Evolutionary conservation across 2,888 invertebrate genomes (phyloP).

Genomic region (Nemurella pictetii): DNA sequence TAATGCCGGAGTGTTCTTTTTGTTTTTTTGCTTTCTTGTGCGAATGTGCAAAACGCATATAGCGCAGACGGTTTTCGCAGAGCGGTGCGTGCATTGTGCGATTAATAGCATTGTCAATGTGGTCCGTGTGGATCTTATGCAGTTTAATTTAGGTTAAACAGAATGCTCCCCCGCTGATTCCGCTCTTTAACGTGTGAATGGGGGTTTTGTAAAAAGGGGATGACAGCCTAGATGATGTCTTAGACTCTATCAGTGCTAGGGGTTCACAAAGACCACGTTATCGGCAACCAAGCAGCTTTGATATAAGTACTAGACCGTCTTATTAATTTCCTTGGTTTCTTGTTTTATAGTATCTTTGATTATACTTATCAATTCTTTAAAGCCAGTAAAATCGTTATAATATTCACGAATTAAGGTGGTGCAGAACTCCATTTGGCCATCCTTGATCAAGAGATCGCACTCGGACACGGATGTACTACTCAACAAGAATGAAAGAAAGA

Average conservation of each 20-base stretch:
- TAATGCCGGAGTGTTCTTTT: not conserved
- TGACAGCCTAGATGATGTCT: not conserved
- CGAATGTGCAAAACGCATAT: not conserved
- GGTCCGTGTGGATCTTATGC: not conserved
- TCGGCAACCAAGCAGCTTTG: no score
- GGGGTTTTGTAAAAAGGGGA: not conserved
- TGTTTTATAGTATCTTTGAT: no score
- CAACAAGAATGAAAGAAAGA: constrained; percentile 32
- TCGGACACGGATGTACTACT: constrained; percentile 7
- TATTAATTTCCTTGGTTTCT: no score
- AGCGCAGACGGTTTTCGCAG: not conserved
- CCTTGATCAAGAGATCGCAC: constrained; percentile 3
- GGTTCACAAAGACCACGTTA: not conserved
- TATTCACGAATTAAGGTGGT: no score
- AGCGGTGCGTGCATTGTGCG: no score
- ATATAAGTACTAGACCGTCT: no score
- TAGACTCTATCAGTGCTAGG: not conserved
- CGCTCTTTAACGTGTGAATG: constrained; percentile 3
- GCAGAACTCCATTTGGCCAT: no score
- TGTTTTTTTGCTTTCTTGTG: not conserved
- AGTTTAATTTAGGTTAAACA: constrained; percentile 1
- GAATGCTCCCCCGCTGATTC: constrained; percentile 4
- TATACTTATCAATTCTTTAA: no score
- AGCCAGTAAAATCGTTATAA: no score
- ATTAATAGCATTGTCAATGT: not conserved